Evolutionary conservation across 2,113 vertebrate species (phyloP).

Genomic region (Apteryx owenii): DNA sequence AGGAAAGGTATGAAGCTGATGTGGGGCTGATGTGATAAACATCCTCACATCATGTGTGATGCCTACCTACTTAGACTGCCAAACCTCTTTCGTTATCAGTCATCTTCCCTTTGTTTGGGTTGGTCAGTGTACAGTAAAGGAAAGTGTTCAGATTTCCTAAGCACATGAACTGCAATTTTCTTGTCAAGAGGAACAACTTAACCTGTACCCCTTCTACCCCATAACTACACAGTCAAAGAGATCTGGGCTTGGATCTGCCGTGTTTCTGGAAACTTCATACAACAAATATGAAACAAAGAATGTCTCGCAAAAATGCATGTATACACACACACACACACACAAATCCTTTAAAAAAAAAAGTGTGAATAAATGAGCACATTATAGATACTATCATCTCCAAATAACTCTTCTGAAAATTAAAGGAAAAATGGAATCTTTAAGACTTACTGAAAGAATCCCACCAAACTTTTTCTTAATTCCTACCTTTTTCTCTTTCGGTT

Average conservation of each 20-base stretch:
- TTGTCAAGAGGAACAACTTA: background rate
- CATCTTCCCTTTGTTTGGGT: background rate
- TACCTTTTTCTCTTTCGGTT: rapidly evolving
- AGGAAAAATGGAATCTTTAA: background rate
- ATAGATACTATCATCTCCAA: background rate
- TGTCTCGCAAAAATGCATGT: background rate
- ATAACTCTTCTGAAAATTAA: background rate
- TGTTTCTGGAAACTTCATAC: background rate
- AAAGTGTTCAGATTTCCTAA: background rate
- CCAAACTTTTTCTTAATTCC: background rate
- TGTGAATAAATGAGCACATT: background rate
- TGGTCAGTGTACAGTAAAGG: background rate
- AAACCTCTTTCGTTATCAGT: background rate
- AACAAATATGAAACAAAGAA: background rate
- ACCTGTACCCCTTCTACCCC: background rate
- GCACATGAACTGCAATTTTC: background rate
- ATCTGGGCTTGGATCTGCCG: background rate
- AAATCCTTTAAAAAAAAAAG: background rate
- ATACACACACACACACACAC: background rate
- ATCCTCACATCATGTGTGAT: background rate
- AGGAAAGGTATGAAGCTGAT: background rate
- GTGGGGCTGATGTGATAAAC: background rate
- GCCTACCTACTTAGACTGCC: background rate
- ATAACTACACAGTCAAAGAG: background rate
- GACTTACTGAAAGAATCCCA: background rate